Percentiles rank a stretch among this genome's conserved stretches.
These are phyloP conservation scores for Drosophila nannoptera DNA, from an alignment of 1,140 invertebrate genomes.

Conservation along the genomic window DNA sequence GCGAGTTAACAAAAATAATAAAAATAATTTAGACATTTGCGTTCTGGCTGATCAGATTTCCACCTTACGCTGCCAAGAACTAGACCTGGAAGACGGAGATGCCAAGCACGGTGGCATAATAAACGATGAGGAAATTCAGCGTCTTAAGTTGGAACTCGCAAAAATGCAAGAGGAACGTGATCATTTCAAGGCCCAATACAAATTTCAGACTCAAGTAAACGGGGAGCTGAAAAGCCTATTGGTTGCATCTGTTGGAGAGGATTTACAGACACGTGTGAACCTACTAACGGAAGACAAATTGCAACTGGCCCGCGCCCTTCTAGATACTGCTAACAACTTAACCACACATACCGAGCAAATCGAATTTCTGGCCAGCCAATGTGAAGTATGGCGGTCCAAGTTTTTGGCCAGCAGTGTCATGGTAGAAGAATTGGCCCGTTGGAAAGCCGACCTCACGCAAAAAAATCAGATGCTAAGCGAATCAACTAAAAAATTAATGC, in stretches of 20 bases:
- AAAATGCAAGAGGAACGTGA: constrained; percentile 82
- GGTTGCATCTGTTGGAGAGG: constrained; percentile 96
- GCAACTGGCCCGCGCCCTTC: constrained; percentile 89
- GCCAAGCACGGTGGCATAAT: neutral
- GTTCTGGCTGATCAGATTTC: constrained; percentile 85
- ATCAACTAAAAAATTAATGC: constrained; percentile 86
- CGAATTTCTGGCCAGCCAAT: constrained; percentile 94
- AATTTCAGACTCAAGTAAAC: constrained; percentile 90
- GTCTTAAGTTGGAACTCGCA: constrained; percentile 57
- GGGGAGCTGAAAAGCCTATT: constrained; percentile 94
- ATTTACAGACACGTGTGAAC: constrained; percentile 92
- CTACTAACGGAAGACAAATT: constrained; percentile 94
- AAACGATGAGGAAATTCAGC: constrained; percentile 41
- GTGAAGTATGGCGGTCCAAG: constrained; percentile 97
- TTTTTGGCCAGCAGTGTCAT: constrained; percentile 95
- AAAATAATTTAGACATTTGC: constrained; percentile 86
- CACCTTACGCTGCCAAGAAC: constrained; percentile 82
- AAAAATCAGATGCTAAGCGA: constrained; percentile 88
- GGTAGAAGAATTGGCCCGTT: constrained; percentile 92
- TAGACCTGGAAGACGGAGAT: constrained; percentile 45
- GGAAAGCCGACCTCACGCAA: constrained; percentile 89
- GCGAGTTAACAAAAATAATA: constrained; percentile 81
- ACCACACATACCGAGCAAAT: constrained; percentile 94
- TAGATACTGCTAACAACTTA: constrained; percentile 90
- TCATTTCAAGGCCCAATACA: constrained; percentile 85